phyloP scores from a whole-genome alignment of 2,113 vertebrate species.

The Hippoglossus stenolepis region DNA sequence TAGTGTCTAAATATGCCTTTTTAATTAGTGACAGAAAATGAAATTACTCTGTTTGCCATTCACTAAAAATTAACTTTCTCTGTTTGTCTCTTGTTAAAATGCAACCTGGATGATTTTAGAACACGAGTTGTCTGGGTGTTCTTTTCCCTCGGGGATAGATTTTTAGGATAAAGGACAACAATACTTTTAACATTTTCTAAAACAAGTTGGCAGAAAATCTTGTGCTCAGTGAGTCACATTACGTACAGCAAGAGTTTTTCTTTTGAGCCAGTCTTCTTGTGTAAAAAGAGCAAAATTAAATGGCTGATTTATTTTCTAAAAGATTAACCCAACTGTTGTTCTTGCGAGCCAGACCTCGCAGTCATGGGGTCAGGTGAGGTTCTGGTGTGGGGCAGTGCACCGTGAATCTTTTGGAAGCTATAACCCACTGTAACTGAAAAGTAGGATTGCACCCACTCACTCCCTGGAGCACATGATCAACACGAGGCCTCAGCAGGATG shows the following conservation, averaged over 20 bases:
- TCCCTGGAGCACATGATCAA: conserved; percentile 69
- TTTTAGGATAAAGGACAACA: neutral
- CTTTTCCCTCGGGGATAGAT: neutral
- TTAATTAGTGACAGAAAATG: conserved; percentile 21
- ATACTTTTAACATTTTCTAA: neutral
- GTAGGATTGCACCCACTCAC: conserved; percentile 17
- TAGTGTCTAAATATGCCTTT: neutral
- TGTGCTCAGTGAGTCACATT: neutral
- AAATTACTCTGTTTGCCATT: conserved; percentile 2
- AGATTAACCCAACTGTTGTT: conserved; percentile 3
- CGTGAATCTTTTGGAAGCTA: conserved; percentile 24
- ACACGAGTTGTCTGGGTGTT: neutral
- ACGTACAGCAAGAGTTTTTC: neutral
- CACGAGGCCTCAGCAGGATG: conserved; percentile 55
- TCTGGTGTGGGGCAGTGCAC: neutral
- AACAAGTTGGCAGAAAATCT: neutral
- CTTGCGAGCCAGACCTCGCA: neutral
- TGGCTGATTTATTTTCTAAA: conserved; percentile 34
- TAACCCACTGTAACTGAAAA: conserved; percentile 30
- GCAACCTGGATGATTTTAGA: neutral
- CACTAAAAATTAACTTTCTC: conserved; percentile 6
- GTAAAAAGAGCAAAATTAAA: neutral
- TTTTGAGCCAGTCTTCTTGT: neutral
- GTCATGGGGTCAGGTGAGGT: neutral
- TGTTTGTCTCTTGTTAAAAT: conserved; percentile 7